Percentiles rank a stretch among this genome's conserved stretches.
Evolutionary conservation across 2,888 invertebrate genomes (phyloP).

Genomic region (Nomada ferruginata): DNA sequence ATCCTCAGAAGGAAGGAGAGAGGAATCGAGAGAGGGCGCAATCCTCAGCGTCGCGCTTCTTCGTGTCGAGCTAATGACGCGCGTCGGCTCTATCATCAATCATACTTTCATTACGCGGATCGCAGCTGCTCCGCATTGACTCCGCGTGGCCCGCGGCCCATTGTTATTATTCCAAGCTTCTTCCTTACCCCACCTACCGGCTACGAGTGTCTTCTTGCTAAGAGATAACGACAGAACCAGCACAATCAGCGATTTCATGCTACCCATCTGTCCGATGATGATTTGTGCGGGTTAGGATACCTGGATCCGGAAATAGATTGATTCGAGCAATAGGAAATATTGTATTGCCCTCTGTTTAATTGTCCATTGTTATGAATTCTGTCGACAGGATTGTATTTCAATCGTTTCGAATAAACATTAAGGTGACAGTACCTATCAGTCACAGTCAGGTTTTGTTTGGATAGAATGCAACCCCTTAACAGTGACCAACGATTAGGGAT

Average conservation of each 20-base stretch:
- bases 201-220: constrained; percentile 37
- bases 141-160: constrained; percentile 78
- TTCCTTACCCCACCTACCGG: constrained; percentile 17
- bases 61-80: constrained; percentile 80
- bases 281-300: background rate
- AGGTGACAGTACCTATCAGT: too few species aligned
- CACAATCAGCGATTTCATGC: constrained; percentile 52
- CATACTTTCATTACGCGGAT: constrained; percentile 84
- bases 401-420: too few species aligned
- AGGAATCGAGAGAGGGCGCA: constrained; percentile 7
- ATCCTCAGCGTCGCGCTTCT: constrained; percentile 61
- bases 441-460: too few species aligned
- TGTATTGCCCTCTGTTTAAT: too few species aligned
- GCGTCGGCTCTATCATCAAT: constrained; percentile 81
- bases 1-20: background rate
- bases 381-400: too few species aligned
- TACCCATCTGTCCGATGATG: constrained; percentile 28
- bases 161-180: constrained; percentile 76
- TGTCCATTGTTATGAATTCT: too few species aligned
- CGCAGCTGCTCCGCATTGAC: constrained; percentile 80
- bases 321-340: too few species aligned
- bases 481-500: background rate
- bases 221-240: constrained; percentile 46
- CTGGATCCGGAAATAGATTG: background rate
- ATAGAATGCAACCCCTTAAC: too few species aligned